Evolutionary conservation across 2,888 invertebrate species (phyloP).

Genomic region (Anagyrus pseudococci): DNA sequence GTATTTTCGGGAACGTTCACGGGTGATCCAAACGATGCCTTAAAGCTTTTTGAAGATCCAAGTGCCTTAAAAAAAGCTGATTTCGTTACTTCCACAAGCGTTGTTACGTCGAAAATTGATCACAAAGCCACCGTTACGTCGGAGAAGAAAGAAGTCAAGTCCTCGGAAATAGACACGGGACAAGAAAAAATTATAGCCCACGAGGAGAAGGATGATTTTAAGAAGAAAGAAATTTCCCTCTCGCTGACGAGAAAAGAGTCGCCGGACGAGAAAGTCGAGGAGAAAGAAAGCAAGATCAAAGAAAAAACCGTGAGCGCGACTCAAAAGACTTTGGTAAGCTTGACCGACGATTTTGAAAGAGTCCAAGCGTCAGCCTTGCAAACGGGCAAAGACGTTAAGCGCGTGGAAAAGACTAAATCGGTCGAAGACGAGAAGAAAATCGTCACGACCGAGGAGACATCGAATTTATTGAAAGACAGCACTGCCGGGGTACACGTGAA

Average conservation of each 20-base stretch:
- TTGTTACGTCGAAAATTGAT: slow-evolving; percentile 52
- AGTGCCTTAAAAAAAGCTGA: slow-evolving; percentile 41
- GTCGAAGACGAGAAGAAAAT: slow-evolving; percentile 50
- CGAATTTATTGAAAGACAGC: slow-evolving; percentile 44
- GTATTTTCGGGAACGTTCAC: slow-evolving; percentile 47
- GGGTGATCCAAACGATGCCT: slow-evolving; percentile 46
- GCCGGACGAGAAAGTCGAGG: slow-evolving; percentile 48
- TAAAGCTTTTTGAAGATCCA: slow-evolving; percentile 46
- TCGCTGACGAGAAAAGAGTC: slow-evolving; percentile 49
- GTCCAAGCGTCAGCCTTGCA: slow-evolving; percentile 51
- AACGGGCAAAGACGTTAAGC: slow-evolving; percentile 44
- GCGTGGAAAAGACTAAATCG: slow-evolving; percentile 37
- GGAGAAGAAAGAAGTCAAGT: slow-evolving; percentile 51
- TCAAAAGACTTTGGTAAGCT: slow-evolving; percentile 48
- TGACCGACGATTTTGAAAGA: slow-evolving; percentile 47
- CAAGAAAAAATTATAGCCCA: slow-evolving; percentile 49
- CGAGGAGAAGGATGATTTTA: slow-evolving; percentile 51
- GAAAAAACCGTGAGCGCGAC: slow-evolving; percentile 45
- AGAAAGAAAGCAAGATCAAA: slow-evolving; percentile 45
- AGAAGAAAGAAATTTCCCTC: slow-evolving; percentile 49
- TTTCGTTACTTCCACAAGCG: slow-evolving; percentile 29
- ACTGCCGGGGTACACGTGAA: slow-evolving; percentile 49
- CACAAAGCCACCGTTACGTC: slow-evolving; percentile 46
- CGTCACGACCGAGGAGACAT: slow-evolving; percentile 45
- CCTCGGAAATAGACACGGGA: slow-evolving; percentile 50